These are phyloP conservation scores for Acronicta leporina DNA, from an alignment of 2,888 invertebrate genomes.

Conservation along the genomic window DNA sequence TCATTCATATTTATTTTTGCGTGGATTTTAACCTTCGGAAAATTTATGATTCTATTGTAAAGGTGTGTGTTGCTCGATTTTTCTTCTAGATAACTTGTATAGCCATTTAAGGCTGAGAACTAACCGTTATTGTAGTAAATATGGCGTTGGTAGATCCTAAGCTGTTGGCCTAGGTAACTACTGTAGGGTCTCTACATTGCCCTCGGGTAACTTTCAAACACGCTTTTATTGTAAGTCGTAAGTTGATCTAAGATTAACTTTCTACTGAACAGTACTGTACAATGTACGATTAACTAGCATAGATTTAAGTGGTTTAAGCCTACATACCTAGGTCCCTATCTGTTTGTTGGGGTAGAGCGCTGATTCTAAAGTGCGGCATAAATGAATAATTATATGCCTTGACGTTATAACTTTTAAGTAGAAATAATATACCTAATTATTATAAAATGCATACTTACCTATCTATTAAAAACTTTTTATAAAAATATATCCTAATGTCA, in stretches of 20 bases:
- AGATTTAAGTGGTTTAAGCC: neutral
- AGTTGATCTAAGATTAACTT: slow-evolving; percentile 51
- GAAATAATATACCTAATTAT: too few relatives aligned
- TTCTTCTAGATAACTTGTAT: slow-evolving; percentile 45
- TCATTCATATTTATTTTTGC: neutral
- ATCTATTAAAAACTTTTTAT: too few relatives aligned
- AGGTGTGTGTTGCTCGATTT: slow-evolving; percentile 34
- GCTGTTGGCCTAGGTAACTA: slow-evolving; percentile 26
- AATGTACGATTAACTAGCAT: slow-evolving; percentile 3
- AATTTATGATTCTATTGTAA: slow-evolving; percentile 20
- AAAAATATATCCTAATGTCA: neutral
- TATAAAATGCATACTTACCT: too few relatives aligned
- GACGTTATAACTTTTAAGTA: too few relatives aligned
- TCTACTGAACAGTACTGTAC: slow-evolving; percentile 38
- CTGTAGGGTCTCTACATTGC: slow-evolving; percentile 45
- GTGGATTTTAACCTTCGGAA: slow-evolving; percentile 29
- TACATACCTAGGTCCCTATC: too few relatives aligned
- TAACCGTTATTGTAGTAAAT: slow-evolving; percentile 58
- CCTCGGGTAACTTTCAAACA: slow-evolving; percentile 53
- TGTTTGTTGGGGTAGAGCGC: too few relatives aligned
- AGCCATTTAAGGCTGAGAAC: slow-evolving; percentile 48
- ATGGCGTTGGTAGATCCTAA: slow-evolving; percentile 46
- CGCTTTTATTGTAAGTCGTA: slow-evolving; percentile 40
- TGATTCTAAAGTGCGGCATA: too few relatives aligned
- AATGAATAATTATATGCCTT: too few relatives aligned